Conservation (phyloP, 2,888 invertebrate species). For the Bursaphelenchus okinawaensis region DNA sequence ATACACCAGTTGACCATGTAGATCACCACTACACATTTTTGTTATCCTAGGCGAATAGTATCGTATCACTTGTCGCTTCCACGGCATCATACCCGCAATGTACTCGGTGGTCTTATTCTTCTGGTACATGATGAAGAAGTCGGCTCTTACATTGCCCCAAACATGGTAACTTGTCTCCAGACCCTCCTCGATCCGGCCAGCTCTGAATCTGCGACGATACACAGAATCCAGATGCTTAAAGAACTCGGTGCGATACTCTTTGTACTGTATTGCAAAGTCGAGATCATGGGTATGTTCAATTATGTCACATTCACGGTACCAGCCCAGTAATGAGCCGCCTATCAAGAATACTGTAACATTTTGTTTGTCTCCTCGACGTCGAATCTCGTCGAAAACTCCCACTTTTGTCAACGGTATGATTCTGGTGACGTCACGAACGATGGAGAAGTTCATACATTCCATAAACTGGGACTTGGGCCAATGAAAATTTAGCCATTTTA, state of each 20-base stretch:
- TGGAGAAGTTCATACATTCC: background rate
- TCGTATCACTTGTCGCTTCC: background rate
- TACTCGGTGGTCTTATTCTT: background rate
- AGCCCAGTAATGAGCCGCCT: slow-evolving; percentile 1
- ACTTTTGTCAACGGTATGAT: background rate
- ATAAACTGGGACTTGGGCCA: background rate
- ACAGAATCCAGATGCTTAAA: background rate
- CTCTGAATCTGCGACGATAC: background rate
- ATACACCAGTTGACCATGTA: background rate
- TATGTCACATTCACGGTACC: slow-evolving; percentile 6
- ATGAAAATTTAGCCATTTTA: background rate
- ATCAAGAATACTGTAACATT: background rate
- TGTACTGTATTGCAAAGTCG: background rate
- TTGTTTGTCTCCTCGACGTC: background rate
- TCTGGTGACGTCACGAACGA: background rate
- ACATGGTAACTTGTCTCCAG: background rate
- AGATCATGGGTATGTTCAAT: slow-evolving; percentile 11
- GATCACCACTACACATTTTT: slow-evolving; percentile 5
- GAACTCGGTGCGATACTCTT: background rate
- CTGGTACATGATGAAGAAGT: background rate
- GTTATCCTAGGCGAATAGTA: background rate
- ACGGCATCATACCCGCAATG: background rate
- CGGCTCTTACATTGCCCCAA: background rate
- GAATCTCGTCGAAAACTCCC: background rate
- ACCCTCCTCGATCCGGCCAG: background rate